Evolutionary conservation across 2,888 invertebrate genomes (phyloP).

Genomic region (Ormyrus rosae): DNA sequence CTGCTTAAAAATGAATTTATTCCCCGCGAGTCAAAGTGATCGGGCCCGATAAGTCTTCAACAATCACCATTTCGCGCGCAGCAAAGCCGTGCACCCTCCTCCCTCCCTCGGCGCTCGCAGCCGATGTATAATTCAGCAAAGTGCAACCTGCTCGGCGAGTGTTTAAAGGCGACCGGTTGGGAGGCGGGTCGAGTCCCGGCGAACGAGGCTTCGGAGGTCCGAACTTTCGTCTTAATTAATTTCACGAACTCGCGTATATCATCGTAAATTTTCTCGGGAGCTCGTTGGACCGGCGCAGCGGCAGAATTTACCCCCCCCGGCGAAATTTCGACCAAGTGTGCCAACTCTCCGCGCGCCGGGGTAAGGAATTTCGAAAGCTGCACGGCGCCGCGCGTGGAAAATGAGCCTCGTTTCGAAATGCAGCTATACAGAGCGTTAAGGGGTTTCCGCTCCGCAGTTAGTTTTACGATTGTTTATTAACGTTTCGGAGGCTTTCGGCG

Average conservation of each 20-base stretch:
- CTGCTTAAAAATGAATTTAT: too few relatives aligned
- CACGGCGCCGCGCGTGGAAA: background rate
- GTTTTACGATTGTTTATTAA: too few relatives aligned
- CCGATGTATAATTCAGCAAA: conserved; percentile 45
- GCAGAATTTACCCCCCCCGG: conserved; percentile 6
- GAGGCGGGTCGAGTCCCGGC: background rate
- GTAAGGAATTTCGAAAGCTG: conserved; percentile 18
- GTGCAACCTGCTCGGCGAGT: conserved; percentile 27
- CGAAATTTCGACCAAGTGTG: background rate
- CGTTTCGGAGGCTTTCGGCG: too few relatives aligned
- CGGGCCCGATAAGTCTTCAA: too few relatives aligned
- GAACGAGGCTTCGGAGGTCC: conserved; percentile 5
- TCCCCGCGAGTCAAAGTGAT: too few relatives aligned
- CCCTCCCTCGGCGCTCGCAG: too few relatives aligned
- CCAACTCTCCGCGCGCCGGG: background rate
- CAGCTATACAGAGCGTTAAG: too few relatives aligned
- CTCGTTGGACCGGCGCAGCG: conserved; percentile 1
- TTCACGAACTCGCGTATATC: conserved; percentile 47
- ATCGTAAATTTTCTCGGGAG: conserved; percentile 44
- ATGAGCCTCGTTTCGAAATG: too few relatives aligned
- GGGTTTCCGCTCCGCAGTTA: too few relatives aligned
- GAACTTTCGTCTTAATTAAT: conserved; percentile 56
- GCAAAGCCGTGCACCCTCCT: too few relatives aligned
- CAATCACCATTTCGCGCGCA: too few relatives aligned
- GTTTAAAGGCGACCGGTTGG: conserved; percentile 11